Percentiles rank a stretch among this genome's conserved stretches.
Conservation (phyloP, 2,888 invertebrate genomes). For the Drosophila neotestacea region DNA sequence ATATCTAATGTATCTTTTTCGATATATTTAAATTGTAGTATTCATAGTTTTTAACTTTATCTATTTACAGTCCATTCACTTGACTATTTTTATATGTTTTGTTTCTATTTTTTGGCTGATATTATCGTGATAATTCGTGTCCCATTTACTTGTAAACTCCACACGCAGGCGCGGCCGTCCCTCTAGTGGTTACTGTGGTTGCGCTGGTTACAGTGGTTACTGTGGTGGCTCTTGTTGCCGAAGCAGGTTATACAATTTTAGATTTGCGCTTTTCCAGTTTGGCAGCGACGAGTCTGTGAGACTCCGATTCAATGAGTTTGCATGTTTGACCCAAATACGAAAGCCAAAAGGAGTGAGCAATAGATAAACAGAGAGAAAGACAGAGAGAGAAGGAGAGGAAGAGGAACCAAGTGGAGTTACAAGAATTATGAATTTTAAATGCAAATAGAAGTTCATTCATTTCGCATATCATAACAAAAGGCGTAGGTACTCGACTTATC, state of each 20-base stretch:
- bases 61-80: slow-evolving; percentile 5
- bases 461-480: slow-evolving; percentile 37
- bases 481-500: slow-evolving; percentile 53
- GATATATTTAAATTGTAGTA: neutral
- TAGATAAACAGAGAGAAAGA: slow-evolving; percentile 19
- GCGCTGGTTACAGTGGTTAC: neutral
- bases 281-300: slow-evolving; percentile 51
- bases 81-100: slow-evolving; percentile 4
- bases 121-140: slow-evolving; percentile 18
- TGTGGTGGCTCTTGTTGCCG: slow-evolving; percentile 27
- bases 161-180: slow-evolving; percentile 17
- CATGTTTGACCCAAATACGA: slow-evolving; percentile 80
- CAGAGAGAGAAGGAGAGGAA: slow-evolving; percentile 19
- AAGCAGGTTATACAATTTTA: slow-evolving; percentile 79
- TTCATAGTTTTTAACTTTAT: neutral
- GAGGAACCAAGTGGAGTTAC: slow-evolving; percentile 11
- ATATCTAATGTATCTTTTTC: neutral
- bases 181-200: slow-evolving; percentile 16
- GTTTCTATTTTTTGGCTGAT: slow-evolving; percentile 18
- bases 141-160: slow-evolving; percentile 3
- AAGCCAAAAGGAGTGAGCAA: slow-evolving; percentile 16
- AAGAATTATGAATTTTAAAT: slow-evolving; percentile 58
- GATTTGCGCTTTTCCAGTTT: slow-evolving; percentile 75
- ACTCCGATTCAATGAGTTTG: slow-evolving; percentile 65
- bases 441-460: slow-evolving; percentile 27